Percentiles rank a stretch among this genome's conserved stretches.
Conservation (phyloP, 2,888 invertebrate species). For the Pyrgus malvae region DNA sequence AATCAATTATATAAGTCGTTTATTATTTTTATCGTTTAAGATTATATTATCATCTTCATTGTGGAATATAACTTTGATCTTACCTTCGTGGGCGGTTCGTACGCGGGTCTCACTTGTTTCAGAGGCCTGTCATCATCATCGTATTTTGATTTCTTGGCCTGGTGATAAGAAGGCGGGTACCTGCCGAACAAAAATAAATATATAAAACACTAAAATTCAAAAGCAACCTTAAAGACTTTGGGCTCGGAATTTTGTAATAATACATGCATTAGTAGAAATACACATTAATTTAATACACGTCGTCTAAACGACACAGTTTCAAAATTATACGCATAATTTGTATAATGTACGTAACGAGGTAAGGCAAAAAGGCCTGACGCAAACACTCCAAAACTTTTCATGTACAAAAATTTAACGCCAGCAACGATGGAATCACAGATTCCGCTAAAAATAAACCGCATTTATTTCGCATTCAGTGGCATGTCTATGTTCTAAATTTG, state of each 20-base stretch:
- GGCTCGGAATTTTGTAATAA: too few relatives aligned
- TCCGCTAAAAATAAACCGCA: constrained; percentile 9
- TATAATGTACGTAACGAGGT: too few relatives aligned
- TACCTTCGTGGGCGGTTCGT: constrained; percentile 54
- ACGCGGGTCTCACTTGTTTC: constrained; percentile 58
- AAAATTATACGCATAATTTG: too few relatives aligned
- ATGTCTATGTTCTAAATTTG: not conserved
- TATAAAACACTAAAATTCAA: not conserved
- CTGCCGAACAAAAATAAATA: constrained; percentile 34
- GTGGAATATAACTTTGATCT: constrained; percentile 34
- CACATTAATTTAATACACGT: too few relatives aligned
- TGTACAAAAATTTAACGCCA: too few relatives aligned
- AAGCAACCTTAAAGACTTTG: too few relatives aligned
- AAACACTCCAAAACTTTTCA: too few relatives aligned
- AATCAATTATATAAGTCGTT: too few relatives aligned
- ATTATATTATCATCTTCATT: not conserved
- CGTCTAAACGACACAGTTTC: too few relatives aligned
- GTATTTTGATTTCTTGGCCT: constrained; percentile 39
- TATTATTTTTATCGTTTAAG: not conserved
- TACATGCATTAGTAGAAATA: too few relatives aligned
- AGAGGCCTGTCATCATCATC: constrained; percentile 23
- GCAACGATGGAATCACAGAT: too few relatives aligned
- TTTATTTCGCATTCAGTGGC: constrained; percentile 1
- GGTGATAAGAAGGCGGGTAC: constrained; percentile 48
- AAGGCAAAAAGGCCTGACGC: too few relatives aligned